Base-by-base conservation (phyloP, 2,797 vertebrate genomes). In the Triplophysa bombifrons region DNA sequence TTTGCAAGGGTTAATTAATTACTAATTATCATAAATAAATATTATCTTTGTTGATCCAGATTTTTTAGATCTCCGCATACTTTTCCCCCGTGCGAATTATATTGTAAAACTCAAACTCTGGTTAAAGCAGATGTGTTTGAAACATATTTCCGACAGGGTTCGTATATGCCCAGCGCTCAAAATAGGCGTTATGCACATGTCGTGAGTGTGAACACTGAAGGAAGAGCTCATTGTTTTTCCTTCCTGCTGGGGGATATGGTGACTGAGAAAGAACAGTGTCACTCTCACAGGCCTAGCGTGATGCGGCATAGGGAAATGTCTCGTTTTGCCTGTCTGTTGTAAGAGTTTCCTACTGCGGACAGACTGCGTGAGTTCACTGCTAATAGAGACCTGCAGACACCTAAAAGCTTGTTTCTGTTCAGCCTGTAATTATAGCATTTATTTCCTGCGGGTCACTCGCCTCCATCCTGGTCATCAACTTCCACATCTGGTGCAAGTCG, bases 241-340 rank as follows among this genome's bases (percentile, higher is more conserved):
- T 70, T 81, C 73, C 80, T 81, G 72, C 80, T 71, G 17, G 13
- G 58, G 80, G 75, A 76, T 72, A 82, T 74, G 83, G 25, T 78
- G 60, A 22, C 79, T 87, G 87, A 88, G 86, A 83, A 82, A 88
- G 76, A 90, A 84, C 80, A 76, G 74, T 76, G 81, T 86, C 81
- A 84, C 86, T 80, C 84, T 88, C 69, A 74, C 73, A 80, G 82
- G 74, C 72, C 76, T 84, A 85, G 86, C 88, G 79, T 92, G 87
- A 92, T 92, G 89, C 86, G 88, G 89, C 89, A 86, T 81, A 88
- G 81, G 88, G 90, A 90, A 92, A 92, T 90, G 89, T 93, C 89
- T 89, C 88, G 83, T 84, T 82, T 83, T 85, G 86, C 85, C 88
- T 89, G 87, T 41, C 87, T 75, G 84, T 82, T 82, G 89, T 91